Conservation (phyloP, 2,888 invertebrate species). For the Oasisia sp. region DNA sequence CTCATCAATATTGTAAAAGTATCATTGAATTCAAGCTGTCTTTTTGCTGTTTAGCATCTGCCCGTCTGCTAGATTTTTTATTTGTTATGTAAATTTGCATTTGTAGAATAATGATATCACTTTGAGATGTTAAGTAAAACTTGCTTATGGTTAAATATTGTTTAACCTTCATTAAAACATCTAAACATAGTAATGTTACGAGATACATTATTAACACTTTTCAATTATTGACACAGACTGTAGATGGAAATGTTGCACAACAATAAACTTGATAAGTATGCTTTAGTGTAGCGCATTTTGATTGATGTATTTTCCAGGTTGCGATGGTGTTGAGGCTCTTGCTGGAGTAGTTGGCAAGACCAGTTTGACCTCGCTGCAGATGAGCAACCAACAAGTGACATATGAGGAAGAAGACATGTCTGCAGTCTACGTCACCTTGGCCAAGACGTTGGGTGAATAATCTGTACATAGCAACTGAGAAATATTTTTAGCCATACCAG, state of each 20-base stretch:
- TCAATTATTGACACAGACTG: neutral
- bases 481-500: neutral
- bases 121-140: neutral
- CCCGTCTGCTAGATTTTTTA: no score
- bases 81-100: no score
- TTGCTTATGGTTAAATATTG: neutral
- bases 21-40: no score
- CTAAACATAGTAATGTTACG: neutral
- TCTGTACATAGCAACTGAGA: neutral
- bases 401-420: slow-evolving; percentile 49
- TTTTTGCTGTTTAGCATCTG: no score
- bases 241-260: neutral
- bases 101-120: no score
- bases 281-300: neutral
- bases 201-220: neutral
- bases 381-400: slow-evolving; percentile 46
- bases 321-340: slow-evolving; percentile 45
- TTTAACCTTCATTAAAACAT: neutral
- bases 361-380: slow-evolving; percentile 47
- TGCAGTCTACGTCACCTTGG: slow-evolving; percentile 46
- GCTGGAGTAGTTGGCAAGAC: slow-evolving; percentile 43
- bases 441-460: slow-evolving; percentile 47
- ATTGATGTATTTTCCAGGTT: slow-evolving; percentile 29
- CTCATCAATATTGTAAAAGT: no score
- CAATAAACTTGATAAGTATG: neutral